Conservation (phyloP, 2,113 vertebrate genomes). For the Ia io region DNA sequence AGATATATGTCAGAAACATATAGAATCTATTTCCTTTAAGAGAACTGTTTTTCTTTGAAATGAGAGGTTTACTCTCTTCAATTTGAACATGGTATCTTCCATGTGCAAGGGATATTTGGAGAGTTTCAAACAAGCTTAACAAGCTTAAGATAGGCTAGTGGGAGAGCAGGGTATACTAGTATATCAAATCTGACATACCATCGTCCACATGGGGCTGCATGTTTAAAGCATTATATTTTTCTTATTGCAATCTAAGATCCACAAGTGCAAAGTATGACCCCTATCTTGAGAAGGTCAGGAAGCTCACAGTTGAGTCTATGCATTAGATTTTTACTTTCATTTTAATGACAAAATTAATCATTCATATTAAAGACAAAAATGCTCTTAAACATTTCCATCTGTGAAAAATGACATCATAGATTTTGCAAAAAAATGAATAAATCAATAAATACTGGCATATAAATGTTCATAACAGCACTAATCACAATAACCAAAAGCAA, state of each 20-base stretch:
- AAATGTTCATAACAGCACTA: background rate
- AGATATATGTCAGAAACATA: background rate
- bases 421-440: background rate
- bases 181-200: background rate
- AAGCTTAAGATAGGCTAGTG: background rate
- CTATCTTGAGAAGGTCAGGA: background rate
- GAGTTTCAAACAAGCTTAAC: background rate
- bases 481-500: background rate
- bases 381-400: background rate
- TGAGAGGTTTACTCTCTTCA: background rate
- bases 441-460: background rate
- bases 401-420: background rate
- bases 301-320: background rate
- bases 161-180: background rate
- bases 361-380: background rate
- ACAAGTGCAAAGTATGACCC: background rate
- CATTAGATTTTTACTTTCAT: background rate
- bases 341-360: background rate
- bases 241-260: background rate
- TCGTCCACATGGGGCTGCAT: background rate
- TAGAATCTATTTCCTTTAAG: background rate
- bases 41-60: background rate
- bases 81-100: background rate
- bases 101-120: background rate
- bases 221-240: background rate